A percentile compares a stretch with the other conserved stretches of the same genome.
phyloP scores from a whole-genome alignment of 2,888 invertebrate species.

The Empis livida region DNA sequence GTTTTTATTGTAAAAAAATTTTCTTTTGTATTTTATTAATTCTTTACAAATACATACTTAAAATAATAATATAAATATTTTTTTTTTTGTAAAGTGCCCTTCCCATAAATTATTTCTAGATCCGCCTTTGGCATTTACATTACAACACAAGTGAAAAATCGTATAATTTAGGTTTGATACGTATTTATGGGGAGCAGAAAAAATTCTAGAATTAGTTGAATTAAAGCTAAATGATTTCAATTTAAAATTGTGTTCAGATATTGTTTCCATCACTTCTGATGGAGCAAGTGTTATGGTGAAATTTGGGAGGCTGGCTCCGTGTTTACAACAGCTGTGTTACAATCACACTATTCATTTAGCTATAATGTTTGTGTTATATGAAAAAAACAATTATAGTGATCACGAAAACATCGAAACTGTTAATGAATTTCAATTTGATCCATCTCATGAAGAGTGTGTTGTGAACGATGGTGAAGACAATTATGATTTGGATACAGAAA shows the following conservation, averaged over 20 bases:
- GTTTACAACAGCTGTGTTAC: conserved; percentile 3
- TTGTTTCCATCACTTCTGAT: conserved; percentile 3
- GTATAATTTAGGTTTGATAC: background rate
- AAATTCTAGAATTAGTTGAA: background rate
- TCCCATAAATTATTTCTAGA: no score
- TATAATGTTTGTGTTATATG: background rate
- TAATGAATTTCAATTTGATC: background rate
- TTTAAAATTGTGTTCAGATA: background rate
- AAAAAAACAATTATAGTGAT: background rate
- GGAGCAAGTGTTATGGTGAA: conserved; percentile 3
- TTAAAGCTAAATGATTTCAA: background rate
- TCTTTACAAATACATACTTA: no score
- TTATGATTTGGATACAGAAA: no score
- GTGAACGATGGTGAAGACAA: no score
- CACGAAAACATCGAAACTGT: background rate
- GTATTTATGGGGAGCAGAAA: background rate
- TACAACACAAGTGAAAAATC: background rate
- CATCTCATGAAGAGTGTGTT: no score
- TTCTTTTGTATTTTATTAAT: no score
- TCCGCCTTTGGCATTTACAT: no score
- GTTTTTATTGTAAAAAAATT: no score
- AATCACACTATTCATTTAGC: conserved; percentile 4
- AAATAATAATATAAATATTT: no score
- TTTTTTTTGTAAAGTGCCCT: no score
- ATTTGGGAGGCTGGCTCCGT: conserved; percentile 1